These are phyloP conservation scores for Bufotes viridis DNA, from an alignment of 2,797 vertebrate genomes.

Conservation along the genomic window DNA sequence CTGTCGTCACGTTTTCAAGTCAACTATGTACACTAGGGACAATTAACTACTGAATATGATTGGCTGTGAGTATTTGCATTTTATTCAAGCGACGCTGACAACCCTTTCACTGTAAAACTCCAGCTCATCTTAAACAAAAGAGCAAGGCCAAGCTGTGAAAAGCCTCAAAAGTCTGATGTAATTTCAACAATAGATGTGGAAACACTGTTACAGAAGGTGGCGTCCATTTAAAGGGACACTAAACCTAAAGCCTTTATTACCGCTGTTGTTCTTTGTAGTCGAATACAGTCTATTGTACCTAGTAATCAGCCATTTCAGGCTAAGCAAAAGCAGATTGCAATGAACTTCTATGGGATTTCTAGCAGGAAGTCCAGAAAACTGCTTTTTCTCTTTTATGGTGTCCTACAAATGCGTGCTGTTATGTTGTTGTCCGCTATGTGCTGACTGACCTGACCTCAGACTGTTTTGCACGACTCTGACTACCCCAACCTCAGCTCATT, in stretches of 20 bases:
- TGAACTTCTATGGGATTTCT: background rate
- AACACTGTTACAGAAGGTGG: slow-evolving; percentile 9
- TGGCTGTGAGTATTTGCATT: slow-evolving; percentile 9
- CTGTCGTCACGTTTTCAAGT: slow-evolving; percentile 46
- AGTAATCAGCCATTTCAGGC: background rate
- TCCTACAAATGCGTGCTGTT: no score
- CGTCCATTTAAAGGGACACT: slow-evolving; percentile 18
- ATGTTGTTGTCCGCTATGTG: no score
- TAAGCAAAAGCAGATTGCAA: background rate
- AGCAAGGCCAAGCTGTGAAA: background rate
- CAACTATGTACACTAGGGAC: slow-evolving; percentile 21
- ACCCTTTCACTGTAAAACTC: slow-evolving; percentile 37
- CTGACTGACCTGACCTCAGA: no score
- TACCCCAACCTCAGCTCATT: no score
- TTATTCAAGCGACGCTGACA: slow-evolving; percentile 16
- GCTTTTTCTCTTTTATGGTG: no score
- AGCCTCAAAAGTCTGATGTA: slow-evolving; percentile 35
- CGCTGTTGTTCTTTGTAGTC: background rate
- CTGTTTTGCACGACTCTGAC: no score
- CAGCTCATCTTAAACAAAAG: slow-evolving; percentile 9
- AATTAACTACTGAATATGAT: slow-evolving; percentile 28
- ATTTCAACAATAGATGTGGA: slow-evolving; percentile 2
- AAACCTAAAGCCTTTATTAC: background rate
- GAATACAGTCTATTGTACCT: background rate
- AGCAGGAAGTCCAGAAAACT: background rate